Evolutionary conservation across 1,140 invertebrate genomes (phyloP), one percentile per base, ranked within the genome.

Genomic region (Drosophila rufa): DNA sequence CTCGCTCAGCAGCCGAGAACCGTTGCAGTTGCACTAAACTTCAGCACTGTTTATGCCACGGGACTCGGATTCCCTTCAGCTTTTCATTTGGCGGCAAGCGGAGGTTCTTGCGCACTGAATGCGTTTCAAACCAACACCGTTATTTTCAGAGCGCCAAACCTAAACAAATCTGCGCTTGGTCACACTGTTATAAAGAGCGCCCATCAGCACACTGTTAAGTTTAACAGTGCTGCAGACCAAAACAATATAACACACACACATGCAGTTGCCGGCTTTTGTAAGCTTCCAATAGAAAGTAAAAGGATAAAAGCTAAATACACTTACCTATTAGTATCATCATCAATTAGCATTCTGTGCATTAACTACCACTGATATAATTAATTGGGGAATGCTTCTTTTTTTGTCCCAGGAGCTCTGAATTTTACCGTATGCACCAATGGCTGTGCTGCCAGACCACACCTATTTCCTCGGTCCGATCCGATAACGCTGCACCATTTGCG

Each of bases 21-120:
- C 77, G 77, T 89, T 87, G 84, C 84, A 87, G 73, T 89, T 87
- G 84, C 84, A 87, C 84, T 87, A 50, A 75, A 47, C 47, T 79
- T 57, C 12, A 19, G 65, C 48, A 66, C 70, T 79, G 69, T 82
- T 82, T 82, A 79, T 50, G 67, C 73, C 77, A 66, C 50, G 30
- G 17, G 69, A 61, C 17, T 60, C 5, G 46, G 65, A 74, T 12
- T 60, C 5, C 56, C 65, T 55, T 42, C 15, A 69, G 73, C 53
- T 57, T 75, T 50, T 22, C 53, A 80, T 73, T 86, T 86, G 75
- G 82, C 82, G 82, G 79, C 75, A 86, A 86, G 69, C 43, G n/a
- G 53, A 19, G 36, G 70, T 53, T 51, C 78, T 67, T 85, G 82
- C 82, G 81, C 81, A 84, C 30, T 84, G 2, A 42, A 45, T 48